Evolutionary conservation across 2,113 vertebrate species (phyloP).

Genomic region (Engraulis encrasicolus): DNA sequence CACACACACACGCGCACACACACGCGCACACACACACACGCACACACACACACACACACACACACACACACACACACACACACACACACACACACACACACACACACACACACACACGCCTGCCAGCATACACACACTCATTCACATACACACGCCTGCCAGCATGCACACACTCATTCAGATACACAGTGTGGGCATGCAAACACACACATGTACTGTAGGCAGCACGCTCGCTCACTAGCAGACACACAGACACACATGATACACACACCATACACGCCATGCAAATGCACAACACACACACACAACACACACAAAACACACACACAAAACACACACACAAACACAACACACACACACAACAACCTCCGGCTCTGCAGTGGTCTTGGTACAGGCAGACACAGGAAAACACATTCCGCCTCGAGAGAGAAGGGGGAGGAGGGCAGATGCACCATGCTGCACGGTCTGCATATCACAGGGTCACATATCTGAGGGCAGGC

Average conservation of each 20-base stretch:
- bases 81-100: neutral
- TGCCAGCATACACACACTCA: neutral
- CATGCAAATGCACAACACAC: neutral
- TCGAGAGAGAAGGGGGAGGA: neutral
- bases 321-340: constrained; percentile 2
- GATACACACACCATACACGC: constrained; percentile 7
- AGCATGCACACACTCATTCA: neutral
- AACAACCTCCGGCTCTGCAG: neutral
- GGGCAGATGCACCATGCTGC: no score
- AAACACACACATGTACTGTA: neutral
- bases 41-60: neutral
- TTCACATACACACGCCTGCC: neutral
- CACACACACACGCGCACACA: neutral
- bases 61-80: neutral
- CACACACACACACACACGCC: neutral
- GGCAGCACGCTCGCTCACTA: no score
- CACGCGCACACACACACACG: neutral
- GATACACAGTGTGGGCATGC: no score
- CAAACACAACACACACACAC: constrained; percentile 20
- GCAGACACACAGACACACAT: neutral
- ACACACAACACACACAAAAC: neutral
- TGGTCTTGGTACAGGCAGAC: constrained; percentile 18
- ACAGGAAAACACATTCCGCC: constrained; percentile 3
- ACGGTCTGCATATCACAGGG: neutral
- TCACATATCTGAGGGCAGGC: neutral